Evolutionary conservation across 2,113 vertebrate species (phyloP), one percentile per base, ranked within the genome.

Genomic region (Bufo gargarizans): DNA sequence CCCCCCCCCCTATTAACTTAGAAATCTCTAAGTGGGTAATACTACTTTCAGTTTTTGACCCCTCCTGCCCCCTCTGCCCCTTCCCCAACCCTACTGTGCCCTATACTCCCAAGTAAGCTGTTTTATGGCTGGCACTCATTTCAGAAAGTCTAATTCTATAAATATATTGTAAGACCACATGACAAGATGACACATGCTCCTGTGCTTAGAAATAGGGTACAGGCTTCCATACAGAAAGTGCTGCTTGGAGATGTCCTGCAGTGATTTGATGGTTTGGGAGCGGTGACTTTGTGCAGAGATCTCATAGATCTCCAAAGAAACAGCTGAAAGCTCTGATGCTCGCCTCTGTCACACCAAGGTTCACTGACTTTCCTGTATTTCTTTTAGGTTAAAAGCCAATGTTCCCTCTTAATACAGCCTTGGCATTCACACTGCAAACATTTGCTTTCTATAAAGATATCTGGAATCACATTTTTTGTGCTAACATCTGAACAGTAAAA

Each of bases 321-420:
- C n/a, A 33, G 53, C 50, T 56, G 77, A 59, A 80, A 59, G 53
- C 55, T 80, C 77, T 80, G 77, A 80, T 43, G 55, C 55, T 50
- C 9, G 53, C n/a, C 77, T 58, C 50, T 55, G 49, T 43, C 77
- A 33, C 50, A 43, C 13, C 78, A 81, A 19, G 49, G 78, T 58
- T 81, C 77, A 80, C 77, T 80, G 77, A 59, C 56, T 81, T 9
- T 13, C 47, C 78, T 81, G 33, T 81, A 43, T 81, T 45, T 56
- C 33, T 81, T 33, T 43, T 81, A 61, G 78, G 58, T 61, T 61
- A 81, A 81, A 59, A 81, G 55, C 53, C 22, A 56, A 58, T 61
- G 78, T 81, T 59, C 13, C 55, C 33, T 61, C 78, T 58, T 59
- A 61, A 81, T 10, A 61, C 14, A 59, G 55, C 8, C 22, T 10